phyloP scores from a whole-genome alignment of 2,113 vertebrate species.

The Pelecanus crispus region DNA sequence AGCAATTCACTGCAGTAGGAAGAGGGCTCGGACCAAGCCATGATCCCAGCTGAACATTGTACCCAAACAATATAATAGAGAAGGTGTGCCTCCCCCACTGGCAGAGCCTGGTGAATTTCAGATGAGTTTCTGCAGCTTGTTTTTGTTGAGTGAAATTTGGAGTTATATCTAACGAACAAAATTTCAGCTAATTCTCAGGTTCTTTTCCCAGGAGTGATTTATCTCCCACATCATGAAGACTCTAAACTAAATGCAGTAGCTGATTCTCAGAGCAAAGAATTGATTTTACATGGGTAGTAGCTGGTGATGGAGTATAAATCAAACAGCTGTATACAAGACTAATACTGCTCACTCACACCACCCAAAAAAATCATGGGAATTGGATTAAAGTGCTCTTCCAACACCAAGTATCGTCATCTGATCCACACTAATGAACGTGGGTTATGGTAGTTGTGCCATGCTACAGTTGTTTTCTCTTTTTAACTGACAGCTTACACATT shows the following conservation, averaged over 20 bases:
- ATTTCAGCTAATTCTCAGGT: neutral
- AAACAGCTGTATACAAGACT: neutral
- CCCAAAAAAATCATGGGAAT: neutral
- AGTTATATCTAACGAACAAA: neutral
- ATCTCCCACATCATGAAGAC: neutral
- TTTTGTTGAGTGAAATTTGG: neutral
- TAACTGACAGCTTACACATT: neutral
- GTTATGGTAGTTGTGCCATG: neutral
- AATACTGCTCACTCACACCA: neutral
- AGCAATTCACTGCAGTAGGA: neutral
- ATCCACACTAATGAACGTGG: neutral
- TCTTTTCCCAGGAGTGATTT: neutral
- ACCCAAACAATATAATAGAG: neutral
- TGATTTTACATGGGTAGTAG: neutral
- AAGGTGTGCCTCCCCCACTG: neutral
- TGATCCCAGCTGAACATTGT: neutral
- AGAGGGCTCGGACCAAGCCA: neutral
- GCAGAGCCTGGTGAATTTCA: neutral
- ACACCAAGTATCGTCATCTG: neutral
- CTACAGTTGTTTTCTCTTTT: neutral
- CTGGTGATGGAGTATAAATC: neutral
- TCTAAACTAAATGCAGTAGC: neutral
- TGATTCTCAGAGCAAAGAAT: neutral
- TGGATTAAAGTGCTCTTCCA: neutral
- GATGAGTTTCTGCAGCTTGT: neutral